These are phyloP conservation scores for Hololepta plana DNA, from an alignment of 2,888 invertebrate genomes.

Conservation along the genomic window DNA sequence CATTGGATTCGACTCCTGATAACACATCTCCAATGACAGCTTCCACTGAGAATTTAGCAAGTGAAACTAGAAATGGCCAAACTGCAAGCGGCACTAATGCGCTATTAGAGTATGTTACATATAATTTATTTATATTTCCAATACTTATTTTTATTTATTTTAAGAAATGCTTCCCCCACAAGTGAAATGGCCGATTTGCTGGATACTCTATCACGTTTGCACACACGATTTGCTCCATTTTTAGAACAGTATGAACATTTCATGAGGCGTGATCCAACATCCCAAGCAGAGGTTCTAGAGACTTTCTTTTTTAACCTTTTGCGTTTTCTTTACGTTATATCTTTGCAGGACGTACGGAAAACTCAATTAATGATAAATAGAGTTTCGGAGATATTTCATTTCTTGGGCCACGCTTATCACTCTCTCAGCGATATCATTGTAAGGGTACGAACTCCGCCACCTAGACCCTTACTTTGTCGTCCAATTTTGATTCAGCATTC, in stretches of 20 bases:
- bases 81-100: conserved; percentile 8
- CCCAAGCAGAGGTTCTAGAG: conserved; percentile 22
- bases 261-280: conserved; percentile 39
- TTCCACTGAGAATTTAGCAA: conserved; percentile 17
- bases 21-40: conserved; percentile 16
- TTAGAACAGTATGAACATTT: conserved; percentile 42
- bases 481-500: conserved; percentile 54
- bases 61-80: conserved; percentile 12
- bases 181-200: conserved; percentile 36
- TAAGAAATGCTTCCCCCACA: conserved; percentile 25
- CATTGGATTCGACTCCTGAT: conserved; percentile 17
- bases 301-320: conserved; percentile 1
- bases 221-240: conserved; percentile 45
- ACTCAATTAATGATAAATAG: conserved; percentile 52
- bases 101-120: conserved; percentile 12
- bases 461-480: conserved; percentile 49
- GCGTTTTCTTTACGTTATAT: conserved; percentile 14
- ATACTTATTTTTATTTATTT: conserved; percentile 4
- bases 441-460: conserved; percentile 46
- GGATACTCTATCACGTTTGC: conserved; percentile 32
- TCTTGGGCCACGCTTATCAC: conserved; percentile 76
- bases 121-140: conserved; percentile 3
- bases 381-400: conserved; percentile 67
- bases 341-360: conserved; percentile 27
- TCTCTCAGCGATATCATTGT: conserved; percentile 73